Conservation (phyloP, 1,140 invertebrate genomes). For the Heterodera schachtii region DNA sequence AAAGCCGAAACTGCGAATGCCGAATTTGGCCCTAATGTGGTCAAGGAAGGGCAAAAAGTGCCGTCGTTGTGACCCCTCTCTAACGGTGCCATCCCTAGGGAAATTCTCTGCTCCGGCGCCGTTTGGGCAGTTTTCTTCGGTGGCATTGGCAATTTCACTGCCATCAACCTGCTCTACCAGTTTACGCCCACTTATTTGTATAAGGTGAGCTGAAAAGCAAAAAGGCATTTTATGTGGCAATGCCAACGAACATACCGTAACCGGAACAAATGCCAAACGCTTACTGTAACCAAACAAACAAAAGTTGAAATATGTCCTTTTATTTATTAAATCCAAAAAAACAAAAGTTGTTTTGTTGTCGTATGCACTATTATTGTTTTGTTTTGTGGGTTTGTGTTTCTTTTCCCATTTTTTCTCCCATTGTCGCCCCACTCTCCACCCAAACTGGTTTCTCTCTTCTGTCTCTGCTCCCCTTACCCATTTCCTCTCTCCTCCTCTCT, state of each 20-base stretch:
- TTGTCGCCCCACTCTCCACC: background rate
- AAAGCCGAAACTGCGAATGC: background rate
- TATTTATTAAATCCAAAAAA: background rate
- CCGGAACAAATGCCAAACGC: background rate
- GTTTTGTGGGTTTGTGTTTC: background rate
- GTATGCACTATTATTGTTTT: background rate
- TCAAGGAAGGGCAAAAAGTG: too few species aligned
- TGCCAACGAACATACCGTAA: too few species aligned
- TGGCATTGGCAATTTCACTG: conserved; percentile 44
- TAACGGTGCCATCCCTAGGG: conserved; percentile 1
- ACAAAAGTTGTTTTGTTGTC: background rate
- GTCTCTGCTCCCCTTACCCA: too few species aligned
- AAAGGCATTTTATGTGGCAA: too few species aligned
- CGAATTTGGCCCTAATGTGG: too few species aligned
- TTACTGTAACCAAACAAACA: background rate
- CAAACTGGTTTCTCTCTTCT: too few species aligned
- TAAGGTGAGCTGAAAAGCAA: conserved; percentile 17
- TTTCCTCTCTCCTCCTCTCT: too few species aligned
- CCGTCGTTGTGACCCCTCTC: too few species aligned
- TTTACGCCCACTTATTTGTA: conserved; percentile 53
- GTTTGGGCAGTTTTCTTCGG: conserved; percentile 48
- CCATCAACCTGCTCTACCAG: conserved; percentile 45
- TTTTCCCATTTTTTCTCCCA: background rate
- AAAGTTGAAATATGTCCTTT: conserved; percentile 1
- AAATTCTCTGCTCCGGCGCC: conserved; percentile 35